Evolutionary conservation across 1,140 invertebrate genomes (phyloP).

Genomic region (Episyrphus balteatus): DNA sequence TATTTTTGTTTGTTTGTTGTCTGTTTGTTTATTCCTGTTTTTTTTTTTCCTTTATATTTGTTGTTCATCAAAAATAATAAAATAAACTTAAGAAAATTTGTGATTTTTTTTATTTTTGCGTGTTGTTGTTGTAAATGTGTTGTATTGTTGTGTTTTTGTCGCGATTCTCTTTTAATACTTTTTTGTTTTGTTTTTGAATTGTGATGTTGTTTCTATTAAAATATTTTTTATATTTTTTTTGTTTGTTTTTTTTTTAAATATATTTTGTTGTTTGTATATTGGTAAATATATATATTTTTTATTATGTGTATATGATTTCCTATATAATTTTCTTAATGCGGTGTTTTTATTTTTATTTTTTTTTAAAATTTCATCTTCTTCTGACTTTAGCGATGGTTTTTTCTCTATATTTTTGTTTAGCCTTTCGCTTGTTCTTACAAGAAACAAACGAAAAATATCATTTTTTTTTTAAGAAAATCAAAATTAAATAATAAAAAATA

Average conservation of each 20-base stretch:
- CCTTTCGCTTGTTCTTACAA: slow-evolving; percentile 21
- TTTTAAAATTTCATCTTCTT: background rate
- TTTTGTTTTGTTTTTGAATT: slow-evolving; percentile 1
- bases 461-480: no score
- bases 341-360: background rate
- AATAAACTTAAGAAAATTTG: background rate
- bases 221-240: slow-evolving; percentile 5
- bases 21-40: background rate
- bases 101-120: slow-evolving; percentile 3
- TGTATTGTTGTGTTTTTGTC: background rate
- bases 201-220: background rate
- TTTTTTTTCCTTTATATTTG: no score
- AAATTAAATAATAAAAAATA: background rate
- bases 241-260: slow-evolving; percentile 3
- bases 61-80: no score
- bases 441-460: slow-evolving; percentile 16
- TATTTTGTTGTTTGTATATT: slow-evolving; percentile 3
- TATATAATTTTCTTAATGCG: background rate
- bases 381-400: background rate
- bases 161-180: slow-evolving; percentile 1
- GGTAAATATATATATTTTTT: slow-evolving; percentile 11
- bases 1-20: slow-evolving; percentile 1
- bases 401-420: slow-evolving; percentile 8
- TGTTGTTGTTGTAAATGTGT: slow-evolving; percentile 1
- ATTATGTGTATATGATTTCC: slow-evolving; percentile 9